A percentile compares a stretch with the other conserved stretches of the same genome.
Conservation (phyloP, 2,797 vertebrate species). For the Prunella strophiata region DNA sequence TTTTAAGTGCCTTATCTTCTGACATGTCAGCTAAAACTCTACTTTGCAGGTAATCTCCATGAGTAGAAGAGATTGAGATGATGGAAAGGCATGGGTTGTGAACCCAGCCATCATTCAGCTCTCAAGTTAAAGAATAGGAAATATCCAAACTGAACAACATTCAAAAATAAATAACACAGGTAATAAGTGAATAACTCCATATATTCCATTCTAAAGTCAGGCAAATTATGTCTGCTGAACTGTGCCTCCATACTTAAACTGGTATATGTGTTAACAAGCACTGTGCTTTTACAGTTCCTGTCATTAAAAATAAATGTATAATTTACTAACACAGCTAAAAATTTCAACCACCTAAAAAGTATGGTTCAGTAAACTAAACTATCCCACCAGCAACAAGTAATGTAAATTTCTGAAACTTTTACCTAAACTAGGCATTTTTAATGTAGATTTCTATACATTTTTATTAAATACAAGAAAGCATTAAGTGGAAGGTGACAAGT, state of each 20-base stretch:
- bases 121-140: neutral
- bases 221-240: neutral
- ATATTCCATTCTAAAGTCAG: neutral
- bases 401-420: neutral
- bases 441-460: neutral
- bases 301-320: slow-evolving; percentile 27
- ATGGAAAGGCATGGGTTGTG: neutral
- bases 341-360: neutral
- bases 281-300: slow-evolving; percentile 12
- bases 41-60: neutral
- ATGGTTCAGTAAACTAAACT: neutral
- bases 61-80: neutral
- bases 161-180: slow-evolving; percentile 5
- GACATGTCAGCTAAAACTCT: neutral
- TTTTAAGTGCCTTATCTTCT: neutral
- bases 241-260: neutral
- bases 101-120: neutral
- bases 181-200: neutral
- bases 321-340: slow-evolving; percentile 23
- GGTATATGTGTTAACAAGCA: slow-evolving; percentile 18
- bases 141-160: neutral
- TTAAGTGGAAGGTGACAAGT: neutral
- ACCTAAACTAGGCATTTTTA: neutral
- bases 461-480: neutral
- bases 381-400: neutral